Evolutionary conservation across 2,113 vertebrate genomes (phyloP).

Genomic region (Cebus imitator): DNA sequence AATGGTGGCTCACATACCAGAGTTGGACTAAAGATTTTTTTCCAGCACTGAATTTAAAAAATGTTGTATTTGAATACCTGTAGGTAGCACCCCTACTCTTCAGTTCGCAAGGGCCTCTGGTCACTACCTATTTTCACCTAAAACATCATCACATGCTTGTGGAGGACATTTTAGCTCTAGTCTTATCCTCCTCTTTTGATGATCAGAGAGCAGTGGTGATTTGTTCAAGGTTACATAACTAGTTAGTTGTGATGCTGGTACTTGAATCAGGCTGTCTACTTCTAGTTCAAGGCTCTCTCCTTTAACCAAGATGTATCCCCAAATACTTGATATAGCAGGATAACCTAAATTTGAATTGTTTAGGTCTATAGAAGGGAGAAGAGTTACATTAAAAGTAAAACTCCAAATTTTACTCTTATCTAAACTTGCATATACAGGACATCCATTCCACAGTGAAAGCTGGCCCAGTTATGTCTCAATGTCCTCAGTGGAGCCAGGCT

Average conservation of each 20-base stretch:
- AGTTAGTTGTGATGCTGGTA: no score
- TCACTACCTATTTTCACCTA: background rate
- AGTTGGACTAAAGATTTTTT: background rate
- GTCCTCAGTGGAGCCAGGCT: background rate
- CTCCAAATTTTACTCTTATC: background rate
- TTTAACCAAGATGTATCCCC: background rate
- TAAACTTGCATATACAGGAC: background rate
- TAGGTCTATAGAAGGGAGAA: background rate
- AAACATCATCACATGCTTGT: background rate
- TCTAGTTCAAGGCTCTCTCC: background rate
- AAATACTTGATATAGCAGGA: background rate
- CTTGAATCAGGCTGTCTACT: background rate
- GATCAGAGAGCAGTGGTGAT: background rate
- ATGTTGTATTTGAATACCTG: background rate
- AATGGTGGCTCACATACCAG: background rate
- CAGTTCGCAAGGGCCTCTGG: background rate
- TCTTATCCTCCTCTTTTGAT: background rate
- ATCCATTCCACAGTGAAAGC: background rate
- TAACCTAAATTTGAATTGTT: background rate
- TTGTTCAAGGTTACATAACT: background rate
- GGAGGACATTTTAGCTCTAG: background rate
- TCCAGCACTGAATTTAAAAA: background rate
- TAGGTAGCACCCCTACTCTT: background rate
- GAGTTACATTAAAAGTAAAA: background rate
- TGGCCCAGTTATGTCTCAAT: background rate